Evolutionary conservation across 1,140 invertebrate genomes (phyloP), one percentile per base, ranked within the genome.

Genomic region (Panagrolaimus sp.): DNA sequence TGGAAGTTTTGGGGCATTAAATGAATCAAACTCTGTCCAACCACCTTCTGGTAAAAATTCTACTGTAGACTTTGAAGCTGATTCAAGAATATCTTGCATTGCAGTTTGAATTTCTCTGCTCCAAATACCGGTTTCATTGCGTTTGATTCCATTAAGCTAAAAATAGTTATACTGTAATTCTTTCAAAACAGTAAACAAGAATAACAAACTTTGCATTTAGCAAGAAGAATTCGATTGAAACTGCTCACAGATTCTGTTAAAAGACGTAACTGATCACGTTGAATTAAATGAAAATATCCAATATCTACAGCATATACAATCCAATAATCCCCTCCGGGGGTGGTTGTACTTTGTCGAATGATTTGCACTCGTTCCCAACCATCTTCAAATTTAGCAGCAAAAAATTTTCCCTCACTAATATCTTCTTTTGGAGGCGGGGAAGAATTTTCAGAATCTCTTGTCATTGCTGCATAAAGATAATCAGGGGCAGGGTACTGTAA

Each of bases 291-390:
- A 44, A 58, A 71, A 43, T 63, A 71, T 15, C 70, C 70, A 47
- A 46, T 65, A 62, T 71, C 70, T 4, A 71, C 69, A 28, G 38
- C 70, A 63, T 58, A 62, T 9, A 71, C 70, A 63, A 71, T 58
- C 70, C 70, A 71, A 65, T 70, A 71, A 21, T 68, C 46, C 12
- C 21, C 26, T 43, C 70, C 52, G 12, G 69, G 26, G 7, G 32
- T 38, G 1, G 52, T 58, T 58, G 52, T 58, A 21, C 24, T 64
- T 43, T 26, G 26, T 1, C 65, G 43, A 44, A 71, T 52, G n/a
- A 71, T 47, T 71, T 71, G 43, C 15, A 71, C 70, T 17, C 70
- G 66, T 55, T 68, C 68, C 70, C 65, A 69, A 17, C 38, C 52
- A 48, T 26, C 70, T 43, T 71, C 65, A 32, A 71, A 17, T 64